Evolutionary conservation across 2,797 vertebrate species (phyloP).

Genomic region (Phoxinus dragarum): DNA sequence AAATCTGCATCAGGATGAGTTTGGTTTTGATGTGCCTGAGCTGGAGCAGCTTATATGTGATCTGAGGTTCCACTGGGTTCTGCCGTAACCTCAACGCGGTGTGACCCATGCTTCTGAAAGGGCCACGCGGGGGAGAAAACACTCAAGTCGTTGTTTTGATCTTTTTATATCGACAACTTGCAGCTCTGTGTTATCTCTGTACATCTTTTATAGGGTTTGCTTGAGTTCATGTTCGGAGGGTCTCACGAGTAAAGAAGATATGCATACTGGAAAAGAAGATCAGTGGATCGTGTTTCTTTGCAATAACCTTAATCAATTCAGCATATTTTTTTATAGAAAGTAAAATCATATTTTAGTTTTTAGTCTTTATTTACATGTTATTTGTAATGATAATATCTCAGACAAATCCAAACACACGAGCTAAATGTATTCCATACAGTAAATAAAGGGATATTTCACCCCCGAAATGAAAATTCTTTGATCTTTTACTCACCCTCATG

Average conservation of each 20-base stretch:
- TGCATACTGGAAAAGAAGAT: slow-evolving; percentile 43
- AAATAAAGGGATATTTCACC: slow-evolving; percentile 2
- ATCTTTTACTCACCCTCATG: slow-evolving; percentile 6
- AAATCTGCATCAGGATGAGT: slow-evolving; percentile 48
- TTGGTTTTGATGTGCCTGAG: slow-evolving; percentile 57
- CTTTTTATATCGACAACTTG: slow-evolving; percentile 64
- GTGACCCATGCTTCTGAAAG: slow-evolving; percentile 60
- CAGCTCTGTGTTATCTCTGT: slow-evolving; percentile 46
- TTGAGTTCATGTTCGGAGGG: slow-evolving; percentile 44
- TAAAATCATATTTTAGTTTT: slow-evolving; percentile 9
- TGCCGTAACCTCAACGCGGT: slow-evolving; percentile 43
- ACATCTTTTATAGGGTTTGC: slow-evolving; percentile 50
- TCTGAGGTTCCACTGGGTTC: slow-evolving; percentile 49
- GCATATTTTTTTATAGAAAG: slow-evolving; percentile 1
- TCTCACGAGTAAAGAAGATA: slow-evolving; percentile 44
- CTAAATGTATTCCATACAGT: not conserved
- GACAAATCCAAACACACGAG: not conserved
- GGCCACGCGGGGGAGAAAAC: slow-evolving; percentile 59
- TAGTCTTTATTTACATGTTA: not conserved
- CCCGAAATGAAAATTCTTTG: not conserved
- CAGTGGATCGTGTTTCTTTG: slow-evolving; percentile 46
- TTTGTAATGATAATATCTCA: slow-evolving; percentile 12
- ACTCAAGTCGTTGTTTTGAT: slow-evolving; percentile 60
- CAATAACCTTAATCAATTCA: slow-evolving; percentile 48
- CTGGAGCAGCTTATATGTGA: slow-evolving; percentile 51